Conservation (phyloP, 35 echinoderm and acorn worm species). For the Lytechinus pictus region DNA sequence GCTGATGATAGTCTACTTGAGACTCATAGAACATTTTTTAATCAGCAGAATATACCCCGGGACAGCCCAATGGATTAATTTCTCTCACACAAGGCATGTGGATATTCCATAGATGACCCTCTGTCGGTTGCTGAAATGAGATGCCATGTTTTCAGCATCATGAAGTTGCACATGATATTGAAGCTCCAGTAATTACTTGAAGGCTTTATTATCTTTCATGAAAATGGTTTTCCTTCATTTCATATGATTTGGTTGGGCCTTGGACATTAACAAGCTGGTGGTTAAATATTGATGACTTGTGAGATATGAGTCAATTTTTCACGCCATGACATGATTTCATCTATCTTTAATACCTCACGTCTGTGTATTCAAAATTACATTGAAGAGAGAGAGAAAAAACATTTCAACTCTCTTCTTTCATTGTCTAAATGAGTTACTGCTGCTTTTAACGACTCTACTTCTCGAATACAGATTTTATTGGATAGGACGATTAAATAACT, state of each 20-base stretch:
- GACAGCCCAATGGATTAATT: constrained; percentile 1
- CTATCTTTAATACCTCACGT: too few species aligned
- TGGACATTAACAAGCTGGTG: background rate
- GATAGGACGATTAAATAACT: background rate
- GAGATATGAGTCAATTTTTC: background rate
- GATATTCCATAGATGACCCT: background rate
- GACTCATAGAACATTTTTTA: constrained; percentile 4
- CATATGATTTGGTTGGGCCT: too few species aligned
- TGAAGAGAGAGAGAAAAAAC: background rate
- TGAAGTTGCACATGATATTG: background rate
- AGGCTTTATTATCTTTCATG: background rate
- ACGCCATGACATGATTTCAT: too few species aligned
- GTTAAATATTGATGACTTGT: background rate
- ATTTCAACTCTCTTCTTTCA: background rate
- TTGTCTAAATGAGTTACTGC: background rate
- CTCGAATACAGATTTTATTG: background rate
- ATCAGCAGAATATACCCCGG: background rate
- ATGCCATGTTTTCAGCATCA: background rate
- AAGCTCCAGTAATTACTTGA: background rate
- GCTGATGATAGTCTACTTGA: background rate
- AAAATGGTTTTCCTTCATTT: background rate
- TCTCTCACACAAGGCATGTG: background rate
- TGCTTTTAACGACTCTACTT: background rate
- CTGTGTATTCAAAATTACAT: background rate
- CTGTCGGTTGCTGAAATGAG: background rate